A percentile compares a stretch with the other conserved stretches of the same genome.
phyloP scores from a whole-genome alignment of 2,888 invertebrate species.

The Agrochola macilenta region DNA sequence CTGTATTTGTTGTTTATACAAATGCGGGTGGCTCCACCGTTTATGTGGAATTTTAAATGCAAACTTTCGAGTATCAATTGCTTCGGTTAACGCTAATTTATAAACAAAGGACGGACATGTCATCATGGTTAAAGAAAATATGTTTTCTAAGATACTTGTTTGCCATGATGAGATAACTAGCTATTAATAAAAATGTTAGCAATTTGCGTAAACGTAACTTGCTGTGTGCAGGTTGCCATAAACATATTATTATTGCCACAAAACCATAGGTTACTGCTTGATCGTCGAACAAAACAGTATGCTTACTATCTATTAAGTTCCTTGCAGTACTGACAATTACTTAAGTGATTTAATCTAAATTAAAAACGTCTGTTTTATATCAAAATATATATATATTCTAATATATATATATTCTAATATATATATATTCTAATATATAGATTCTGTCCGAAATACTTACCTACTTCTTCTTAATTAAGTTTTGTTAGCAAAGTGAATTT shows the following conservation, averaged over 20 bases:
- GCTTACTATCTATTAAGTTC: not conserved
- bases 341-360: no score
- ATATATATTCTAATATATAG: no score
- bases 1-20: slow-evolving; percentile 12
- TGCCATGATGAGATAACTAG: slow-evolving; percentile 12
- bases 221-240: not conserved
- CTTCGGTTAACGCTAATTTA: slow-evolving; percentile 12
- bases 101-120: slow-evolving; percentile 16
- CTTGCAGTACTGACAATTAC: no score
- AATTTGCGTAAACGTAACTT: slow-evolving; percentile 34
- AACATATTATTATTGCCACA: not conserved
- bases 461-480: no score
- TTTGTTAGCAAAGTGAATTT: no score
- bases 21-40: slow-evolving; percentile 22
- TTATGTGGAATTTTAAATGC: slow-evolving; percentile 29
- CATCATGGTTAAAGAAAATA: slow-evolving; percentile 2
- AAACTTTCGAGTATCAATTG: slow-evolving; percentile 17
- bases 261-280: not conserved
- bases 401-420: no score
- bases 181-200: slow-evolving; percentile 12
- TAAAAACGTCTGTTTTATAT: no score
- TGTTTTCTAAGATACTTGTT: slow-evolving; percentile 22
- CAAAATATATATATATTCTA: no score
- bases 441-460: no score
- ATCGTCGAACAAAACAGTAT: not conserved